A percentile compares a stretch with the other conserved stretches of the same genome.
Conservation (phyloP, 1,140 invertebrate species). For the Eulimnadia texana region DNA sequence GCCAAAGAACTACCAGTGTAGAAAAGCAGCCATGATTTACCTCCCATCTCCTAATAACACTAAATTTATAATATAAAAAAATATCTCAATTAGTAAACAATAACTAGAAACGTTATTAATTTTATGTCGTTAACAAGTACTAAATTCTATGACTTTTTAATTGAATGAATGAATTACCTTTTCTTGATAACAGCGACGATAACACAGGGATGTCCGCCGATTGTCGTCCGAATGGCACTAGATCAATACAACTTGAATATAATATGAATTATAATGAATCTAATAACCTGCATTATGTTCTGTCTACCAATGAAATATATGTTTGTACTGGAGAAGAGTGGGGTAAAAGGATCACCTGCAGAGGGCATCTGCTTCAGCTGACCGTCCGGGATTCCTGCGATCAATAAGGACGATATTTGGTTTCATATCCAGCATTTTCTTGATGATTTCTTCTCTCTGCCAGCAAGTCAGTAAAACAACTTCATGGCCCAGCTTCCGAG, state of each 20-base stretch:
- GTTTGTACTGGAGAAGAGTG: not conserved
- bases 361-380: not conserved
- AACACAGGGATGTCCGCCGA: not conserved
- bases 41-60: no score
- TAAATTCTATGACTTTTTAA: no score
- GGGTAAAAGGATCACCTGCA: not conserved
- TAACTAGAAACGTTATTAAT: no score
- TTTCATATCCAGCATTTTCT: not conserved
- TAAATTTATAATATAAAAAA: no score
- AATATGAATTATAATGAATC: not conserved
- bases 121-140: no score
- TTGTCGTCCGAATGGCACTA: not conserved
- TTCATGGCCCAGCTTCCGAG: not conserved
- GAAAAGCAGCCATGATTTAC: no score
- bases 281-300: no score
- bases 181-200: not conserved
- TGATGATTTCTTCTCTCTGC: not conserved
- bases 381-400: not conserved
- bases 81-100: no score
- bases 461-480: not conserved
- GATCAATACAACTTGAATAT: no score
- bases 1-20: no score
- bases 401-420: not conserved
- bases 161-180: no score
- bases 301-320: no score